Evolutionary conservation across 1,140 invertebrate species (phyloP).

Genomic region (Brachionus asplanchnoidis): DNA sequence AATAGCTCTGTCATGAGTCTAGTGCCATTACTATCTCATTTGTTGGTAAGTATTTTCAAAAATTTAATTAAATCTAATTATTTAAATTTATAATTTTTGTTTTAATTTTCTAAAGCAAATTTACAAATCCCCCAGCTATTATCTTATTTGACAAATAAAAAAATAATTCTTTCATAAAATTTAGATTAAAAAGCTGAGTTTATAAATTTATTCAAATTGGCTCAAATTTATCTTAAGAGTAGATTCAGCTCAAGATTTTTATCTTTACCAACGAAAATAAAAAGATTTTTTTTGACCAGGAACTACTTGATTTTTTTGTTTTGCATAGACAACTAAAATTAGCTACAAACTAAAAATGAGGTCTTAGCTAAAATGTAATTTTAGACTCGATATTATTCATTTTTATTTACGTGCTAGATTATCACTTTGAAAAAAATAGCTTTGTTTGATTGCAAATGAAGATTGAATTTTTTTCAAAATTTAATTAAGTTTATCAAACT

Average conservation of each 20-base stretch:
- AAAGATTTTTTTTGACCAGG: background rate
- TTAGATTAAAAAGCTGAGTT: background rate
- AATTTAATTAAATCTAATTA: background rate
- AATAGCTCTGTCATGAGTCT: background rate
- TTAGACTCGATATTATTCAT: background rate
- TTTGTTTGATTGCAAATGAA: too few relatives aligned
- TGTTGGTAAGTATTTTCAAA: background rate
- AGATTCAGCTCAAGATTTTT: background rate
- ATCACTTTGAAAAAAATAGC: background rate
- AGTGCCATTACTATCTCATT: background rate
- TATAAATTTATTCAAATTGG: background rate
- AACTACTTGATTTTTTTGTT: background rate
- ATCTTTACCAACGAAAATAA: background rate
- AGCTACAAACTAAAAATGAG: background rate
- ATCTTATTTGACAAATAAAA: constrained; percentile 7
- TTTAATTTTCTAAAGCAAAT: background rate
- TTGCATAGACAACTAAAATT: background rate
- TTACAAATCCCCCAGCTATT: background rate
- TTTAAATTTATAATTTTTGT: background rate
- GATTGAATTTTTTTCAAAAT: background rate
- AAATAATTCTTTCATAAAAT: background rate
- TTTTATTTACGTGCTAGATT: background rate
- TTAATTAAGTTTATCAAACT: background rate
- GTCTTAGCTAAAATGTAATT: background rate
- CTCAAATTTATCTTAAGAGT: background rate